Base-by-base conservation (phyloP, 1,140 invertebrate species). In the Myzus persicae region DNA sequence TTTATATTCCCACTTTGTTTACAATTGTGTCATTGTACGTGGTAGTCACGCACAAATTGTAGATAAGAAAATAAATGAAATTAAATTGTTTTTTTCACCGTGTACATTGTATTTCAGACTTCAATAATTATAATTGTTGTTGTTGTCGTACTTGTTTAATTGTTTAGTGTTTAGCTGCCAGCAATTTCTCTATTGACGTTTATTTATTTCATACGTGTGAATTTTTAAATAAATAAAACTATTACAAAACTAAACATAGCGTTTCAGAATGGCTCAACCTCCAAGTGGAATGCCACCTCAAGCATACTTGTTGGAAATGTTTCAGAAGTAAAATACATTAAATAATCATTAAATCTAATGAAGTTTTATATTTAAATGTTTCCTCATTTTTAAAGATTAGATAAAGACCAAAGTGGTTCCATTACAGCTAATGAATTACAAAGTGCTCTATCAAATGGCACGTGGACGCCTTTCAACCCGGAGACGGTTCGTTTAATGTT, bases 381-480 rank as follows among this genome's bases (percentile, higher is more conserved):
- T 36, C 4, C 5, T 38, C 26, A 24, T 76, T 36, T 6, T 26
- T 96, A 54, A 94, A 99, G 98, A 95, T 98, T 99, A 84, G 98
- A 99, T 95, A 97, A 96, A 95, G 98, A 99, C 95, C 95, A 97
- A 94, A 99, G 98, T 96, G 98, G 98, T 36, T 96, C 97, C 91
- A 99, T 99, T 93, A 97, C 97, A 94, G 97, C 97, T 1, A 97
- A 98, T 95, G 99, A 99, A 96, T 95, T 99, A 48, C 98, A 99
- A 95, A 95, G 96, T 92, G 99, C 99, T 54, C 95, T 99, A 18
- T 99, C 98, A 2, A 99, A 99, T 97, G 99, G 99, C 44, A 99
- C 99, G 54, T 99, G 98, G 98, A 98, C 97, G 94, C 98, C 99
- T 18, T 99, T 99, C 95, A 99, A 99, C 96, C 98, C 98, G 81